Base-by-base conservation (phyloP, 2,113 vertebrate species). In the Silurus meridionalis region DNA sequence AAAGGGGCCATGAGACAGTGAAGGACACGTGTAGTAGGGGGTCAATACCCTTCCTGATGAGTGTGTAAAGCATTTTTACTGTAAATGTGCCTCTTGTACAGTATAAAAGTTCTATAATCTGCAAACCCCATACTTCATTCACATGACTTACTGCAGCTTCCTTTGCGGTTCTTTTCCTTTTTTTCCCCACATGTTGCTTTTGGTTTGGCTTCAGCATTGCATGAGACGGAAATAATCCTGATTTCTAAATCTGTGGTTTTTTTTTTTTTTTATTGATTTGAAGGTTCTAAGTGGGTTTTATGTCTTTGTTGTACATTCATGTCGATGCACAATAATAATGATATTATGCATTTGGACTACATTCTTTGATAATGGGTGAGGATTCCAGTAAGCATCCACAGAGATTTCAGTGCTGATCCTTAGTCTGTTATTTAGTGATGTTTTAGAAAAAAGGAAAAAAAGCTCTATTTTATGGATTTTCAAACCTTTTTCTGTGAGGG, bases 251-350 rank as follows among this genome's bases (percentile, higher is more conserved):
- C 55, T 69, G 37, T 71, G 63, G n/a, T 17, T 25, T 79, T 55
- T 53, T 61, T 71, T 8, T 79, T 48, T 60, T 23, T 66, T 37
- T 21, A 57, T 52, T 55, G 50, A 85, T 19, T 79, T 19, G 50
- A 6, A 14, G 60, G 75, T 21, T 61, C 13, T 46, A 37, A 37
- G 37, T 37, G 37, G 37, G 37, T 4, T 13, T 4, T 13, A 21
- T 8, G 25, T 71, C 15, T 72, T 72, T 25, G 8, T 75, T 48
- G 37, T 37, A 71, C 19, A 2, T 79, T 25, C 3, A 60, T 80
- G n/a, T 53, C 46, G 25, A 77, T 75, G 11, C 78, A 79, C 85
- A 90, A 87, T 89, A 88, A 89, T 83, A 90, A 90, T 90, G 87
- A 66, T 50, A 92, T 83, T 78, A 66, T 52, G 88, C 25, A 10